Evolutionary conservation across 35 echinoderm and acorn worm species (phyloP), one percentile per base, ranked within the genome.

Genomic region (Eucidaris tribuloides): DNA sequence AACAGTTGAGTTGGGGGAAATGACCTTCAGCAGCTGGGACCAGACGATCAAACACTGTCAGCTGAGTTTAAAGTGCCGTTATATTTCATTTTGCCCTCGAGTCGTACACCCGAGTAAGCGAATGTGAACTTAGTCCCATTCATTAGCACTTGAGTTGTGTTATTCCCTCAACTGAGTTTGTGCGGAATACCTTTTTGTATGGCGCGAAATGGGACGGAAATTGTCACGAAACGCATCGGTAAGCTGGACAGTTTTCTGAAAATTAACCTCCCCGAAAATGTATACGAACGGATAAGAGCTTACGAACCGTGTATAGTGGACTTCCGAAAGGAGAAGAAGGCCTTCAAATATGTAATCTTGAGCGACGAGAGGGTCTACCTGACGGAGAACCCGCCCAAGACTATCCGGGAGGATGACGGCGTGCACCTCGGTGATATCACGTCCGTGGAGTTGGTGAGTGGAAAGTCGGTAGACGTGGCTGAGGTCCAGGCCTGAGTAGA

Each of bases 211-310:
- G 87, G 52, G 19, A 34, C 76, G 42, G 89, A 84, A 38, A 17
- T 58, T 59, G 84, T 71, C 38, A 89, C 80, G 7, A 92, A 89
- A 85, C 81, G 89, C 32, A 89, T 92, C 72, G 42, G 72, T 17
- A 97, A 97, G 55, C 84, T 97, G 35, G 94, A 97, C 22, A 92
- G 76, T 49, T 97, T 97, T 50, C 70, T 97, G 15, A 97, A 97
- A 83, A 61, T 89, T 20, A 97, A 97, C 24, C 54, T 97, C 7
- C 49, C 81, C 18, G 81, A 89, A 49, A 55, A 83, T 89, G 94
- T 89, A 0, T 97, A 82, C 74, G 94, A 93, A 30, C 79, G 78
- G 31, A 86, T 97, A 4, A 52, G 81, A 29, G 79, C 90, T 34
- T 97, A 97, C 43, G 94, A 97, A 62, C 72, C 90, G 11, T 97